Percentiles rank a stretch among this genome's conserved stretches.
Evolutionary conservation across 2,797 vertebrate species (phyloP).

Genomic region (Lacerta agilis): DNA sequence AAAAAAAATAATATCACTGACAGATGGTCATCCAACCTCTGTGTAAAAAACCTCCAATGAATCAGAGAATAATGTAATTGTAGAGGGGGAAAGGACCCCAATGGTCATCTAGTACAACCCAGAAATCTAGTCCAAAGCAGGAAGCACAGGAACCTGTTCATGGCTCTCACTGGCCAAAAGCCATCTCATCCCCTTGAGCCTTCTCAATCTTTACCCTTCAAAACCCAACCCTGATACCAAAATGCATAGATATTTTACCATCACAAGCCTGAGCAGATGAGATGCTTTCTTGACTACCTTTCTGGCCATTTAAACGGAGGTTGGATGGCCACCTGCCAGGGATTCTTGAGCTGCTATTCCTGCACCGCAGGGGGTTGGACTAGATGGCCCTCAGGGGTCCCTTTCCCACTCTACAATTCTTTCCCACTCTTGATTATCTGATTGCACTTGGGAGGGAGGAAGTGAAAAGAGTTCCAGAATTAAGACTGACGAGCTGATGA

Average conservation of each 20-base stretch:
- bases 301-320: too few relatives aligned
- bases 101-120: too few relatives aligned
- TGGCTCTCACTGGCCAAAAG: background rate
- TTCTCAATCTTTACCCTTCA: background rate
- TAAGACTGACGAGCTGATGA: constrained; percentile 70
- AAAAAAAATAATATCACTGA: too few relatives aligned
- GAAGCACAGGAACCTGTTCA: too few relatives aligned
- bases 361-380: background rate
- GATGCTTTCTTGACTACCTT: constrained; percentile 13
- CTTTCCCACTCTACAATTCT: too few relatives aligned
- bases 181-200: background rate
- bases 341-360: background rate
- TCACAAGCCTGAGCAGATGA: background rate
- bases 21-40: too few relatives aligned
- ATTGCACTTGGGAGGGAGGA: fast-evolving
- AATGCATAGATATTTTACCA: background rate
- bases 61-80: too few relatives aligned
- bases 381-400: too few relatives aligned
- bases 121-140: too few relatives aligned
- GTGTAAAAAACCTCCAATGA: too few relatives aligned
- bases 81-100: too few relatives aligned
- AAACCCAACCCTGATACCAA: background rate
- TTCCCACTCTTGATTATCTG: too few relatives aligned
- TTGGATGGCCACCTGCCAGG: background rate
- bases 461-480: constrained; percentile 51